phyloP scores from a whole-genome alignment of 2,888 invertebrate species.

The Alloplasta piceator region DNA sequence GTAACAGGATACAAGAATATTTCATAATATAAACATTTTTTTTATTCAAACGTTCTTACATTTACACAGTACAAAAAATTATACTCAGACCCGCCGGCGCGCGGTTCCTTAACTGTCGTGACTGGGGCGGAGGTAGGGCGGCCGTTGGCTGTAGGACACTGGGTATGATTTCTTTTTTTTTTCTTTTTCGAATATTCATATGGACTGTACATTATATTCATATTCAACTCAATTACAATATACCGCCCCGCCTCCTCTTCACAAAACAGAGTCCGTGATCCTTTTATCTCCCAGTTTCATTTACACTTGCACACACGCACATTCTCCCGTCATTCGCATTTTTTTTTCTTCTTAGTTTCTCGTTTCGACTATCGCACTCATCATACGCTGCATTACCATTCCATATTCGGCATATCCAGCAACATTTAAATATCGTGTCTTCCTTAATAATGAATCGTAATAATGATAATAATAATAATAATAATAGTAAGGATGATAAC shows the following conservation, averaged over 20 bases:
- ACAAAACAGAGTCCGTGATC: constrained; percentile 50
- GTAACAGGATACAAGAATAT: constrained; percentile 36
- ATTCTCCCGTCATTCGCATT: constrained; percentile 59
- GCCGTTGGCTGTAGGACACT: constrained; percentile 73
- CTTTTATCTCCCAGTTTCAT: constrained; percentile 53
- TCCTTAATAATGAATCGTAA: constrained; percentile 77
- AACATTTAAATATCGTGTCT: constrained; percentile 82
- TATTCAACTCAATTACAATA: constrained; percentile 55
- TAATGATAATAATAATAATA: constrained; percentile 76
- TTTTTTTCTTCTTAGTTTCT: constrained; percentile 46
- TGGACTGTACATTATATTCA: constrained; percentile 78
- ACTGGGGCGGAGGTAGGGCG: constrained; percentile 80
- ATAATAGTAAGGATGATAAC: constrained; percentile 76
- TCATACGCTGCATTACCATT: constrained; percentile 43
- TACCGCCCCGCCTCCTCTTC: constrained; percentile 53
- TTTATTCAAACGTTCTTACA: constrained; percentile 90
- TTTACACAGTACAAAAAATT: constrained; percentile 94
- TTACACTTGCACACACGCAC: constrained; percentile 60
- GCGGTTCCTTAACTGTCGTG: constrained; percentile 81
- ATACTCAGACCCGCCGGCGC: constrained; percentile 84
- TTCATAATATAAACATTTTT: constrained; percentile 84
- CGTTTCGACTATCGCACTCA: constrained; percentile 62
- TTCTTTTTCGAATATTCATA: constrained; percentile 67
- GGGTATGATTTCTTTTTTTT: constrained; percentile 66
- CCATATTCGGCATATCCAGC: constrained; percentile 72